These are phyloP conservation scores for Meloidogyne exigua DNA, from an alignment of 1,140 invertebrate genomes.

Conservation along the genomic window DNA sequence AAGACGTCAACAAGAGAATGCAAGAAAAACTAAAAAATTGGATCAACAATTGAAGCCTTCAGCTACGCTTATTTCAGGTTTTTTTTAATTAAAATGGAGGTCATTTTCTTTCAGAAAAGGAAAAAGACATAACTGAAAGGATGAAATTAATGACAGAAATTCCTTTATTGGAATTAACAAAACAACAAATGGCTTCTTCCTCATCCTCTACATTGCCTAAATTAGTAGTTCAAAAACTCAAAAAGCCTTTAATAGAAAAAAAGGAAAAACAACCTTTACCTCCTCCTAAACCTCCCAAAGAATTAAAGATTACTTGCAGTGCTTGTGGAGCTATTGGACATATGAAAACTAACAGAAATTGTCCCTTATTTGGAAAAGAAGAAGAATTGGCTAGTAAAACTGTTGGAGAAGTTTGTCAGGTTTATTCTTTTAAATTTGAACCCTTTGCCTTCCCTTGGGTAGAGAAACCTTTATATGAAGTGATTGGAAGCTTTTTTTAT, in stretches of 20 bases:
- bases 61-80: too few species aligned
- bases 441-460: too few species aligned
- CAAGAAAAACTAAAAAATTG: slow-evolving; percentile 83
- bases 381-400: slow-evolving; percentile 67
- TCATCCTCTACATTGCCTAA: neutral
- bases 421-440: neutral
- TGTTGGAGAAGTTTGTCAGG: slow-evolving; percentile 51
- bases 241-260: slow-evolving; percentile 36
- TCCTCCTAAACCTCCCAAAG: slow-evolving; percentile 71
- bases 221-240: slow-evolving; percentile 21
- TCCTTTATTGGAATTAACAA: neutral
- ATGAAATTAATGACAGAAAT: slow-evolving; percentile 8
- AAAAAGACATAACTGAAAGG: neutral
- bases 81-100: neutral
- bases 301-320: slow-evolving; percentile 78
- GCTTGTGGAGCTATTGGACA: slow-evolving; percentile 82
- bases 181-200: neutral
- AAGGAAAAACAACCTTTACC: slow-evolving; percentile 76
- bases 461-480: too few species aligned
- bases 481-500: too few species aligned
- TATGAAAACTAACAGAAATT: slow-evolving; percentile 91
- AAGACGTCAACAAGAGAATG: slow-evolving; percentile 82
- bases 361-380: slow-evolving; percentile 81
- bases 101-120: neutral
- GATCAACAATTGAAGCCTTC: neutral